Percentiles rank a stretch among this genome's conserved stretches.
Evolutionary conservation across 2,888 invertebrate genomes (phyloP).

Genomic region (Sinohyriopsis cumingii): DNA sequence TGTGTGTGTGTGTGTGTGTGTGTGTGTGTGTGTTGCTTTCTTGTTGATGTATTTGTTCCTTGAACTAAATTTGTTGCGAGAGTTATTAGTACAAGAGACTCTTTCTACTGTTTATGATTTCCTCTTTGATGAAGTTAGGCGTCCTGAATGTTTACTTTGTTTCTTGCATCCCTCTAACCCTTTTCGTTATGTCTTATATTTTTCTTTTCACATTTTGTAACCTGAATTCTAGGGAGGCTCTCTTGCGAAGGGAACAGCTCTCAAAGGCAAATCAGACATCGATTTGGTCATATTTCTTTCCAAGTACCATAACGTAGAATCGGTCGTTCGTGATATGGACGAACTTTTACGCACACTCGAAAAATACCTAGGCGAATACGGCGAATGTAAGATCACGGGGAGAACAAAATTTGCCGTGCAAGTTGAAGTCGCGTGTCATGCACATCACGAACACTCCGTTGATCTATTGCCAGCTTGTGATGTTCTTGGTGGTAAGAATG

Average conservation of each 20-base stretch:
- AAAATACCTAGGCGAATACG: slow-evolving; percentile 1
- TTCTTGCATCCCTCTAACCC: neutral
- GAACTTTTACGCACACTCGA: slow-evolving; percentile 1
- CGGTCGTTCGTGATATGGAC: neutral
- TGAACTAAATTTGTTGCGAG: too few species aligned
- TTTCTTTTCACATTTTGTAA: neutral
- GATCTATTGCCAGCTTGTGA: slow-evolving; percentile 20
- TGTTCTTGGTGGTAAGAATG: slow-evolving; percentile 5
- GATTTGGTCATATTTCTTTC: slow-evolving; percentile 23
- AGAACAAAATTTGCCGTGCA: slow-evolving; percentile 17
- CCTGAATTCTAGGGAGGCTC: slow-evolving; percentile 28
- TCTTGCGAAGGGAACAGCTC: slow-evolving; percentile 34
- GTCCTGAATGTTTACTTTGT: neutral
- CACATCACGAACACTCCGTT: slow-evolving; percentile 12
- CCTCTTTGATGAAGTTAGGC: too few species aligned
- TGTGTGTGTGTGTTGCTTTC: too few species aligned
- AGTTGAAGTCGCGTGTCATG: slow-evolving; percentile 10
- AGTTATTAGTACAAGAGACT: too few species aligned
- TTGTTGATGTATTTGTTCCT: too few species aligned
- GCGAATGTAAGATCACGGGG: slow-evolving; percentile 1
- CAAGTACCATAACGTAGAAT: slow-evolving; percentile 4
- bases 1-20: too few species aligned
- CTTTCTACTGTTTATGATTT: too few species aligned
- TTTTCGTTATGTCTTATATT: neutral
- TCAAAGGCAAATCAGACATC: slow-evolving; percentile 27